Conservation (phyloP, 1,140 invertebrate species). For the Ctenoplectra terminalis region DNA sequence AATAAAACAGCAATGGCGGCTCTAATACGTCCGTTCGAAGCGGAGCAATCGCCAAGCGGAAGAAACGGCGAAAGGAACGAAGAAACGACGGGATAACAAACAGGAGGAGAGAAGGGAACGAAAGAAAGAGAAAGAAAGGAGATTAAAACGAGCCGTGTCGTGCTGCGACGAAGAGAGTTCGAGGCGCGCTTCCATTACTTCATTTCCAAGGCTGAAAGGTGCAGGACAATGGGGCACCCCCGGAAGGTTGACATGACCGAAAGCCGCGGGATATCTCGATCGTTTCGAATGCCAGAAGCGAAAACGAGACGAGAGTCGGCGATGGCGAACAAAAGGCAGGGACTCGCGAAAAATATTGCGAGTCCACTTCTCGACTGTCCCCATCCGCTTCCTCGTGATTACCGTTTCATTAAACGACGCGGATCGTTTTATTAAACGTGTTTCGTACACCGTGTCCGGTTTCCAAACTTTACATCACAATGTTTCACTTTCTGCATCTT, state of each 20-base stretch:
- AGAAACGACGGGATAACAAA: background rate
- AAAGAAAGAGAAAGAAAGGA: constrained; percentile 11
- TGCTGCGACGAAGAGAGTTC: constrained; percentile 52
- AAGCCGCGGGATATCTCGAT: constrained; percentile 68
- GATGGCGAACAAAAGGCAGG: constrained; percentile 27
- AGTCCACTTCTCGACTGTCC: background rate
- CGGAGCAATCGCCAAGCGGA: constrained; percentile 9
- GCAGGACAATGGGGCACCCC: constrained; percentile 67
- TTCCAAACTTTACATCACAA: no score
- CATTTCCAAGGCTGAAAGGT: constrained; percentile 69
- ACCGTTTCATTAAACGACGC: constrained; percentile 46
- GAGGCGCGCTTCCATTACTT: constrained; percentile 68
- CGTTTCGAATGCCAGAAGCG: constrained; percentile 52
- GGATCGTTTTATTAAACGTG: no score
- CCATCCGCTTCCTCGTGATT: constrained; percentile 38
- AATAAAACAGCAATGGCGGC: background rate
- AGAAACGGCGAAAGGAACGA: constrained; percentile 36
- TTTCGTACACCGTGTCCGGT: no score
- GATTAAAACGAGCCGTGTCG: constrained; percentile 50
- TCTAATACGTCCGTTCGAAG: constrained; percentile 50
- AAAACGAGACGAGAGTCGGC: constrained; percentile 53
- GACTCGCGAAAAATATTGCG: constrained; percentile 52
- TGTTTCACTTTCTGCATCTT: no score
- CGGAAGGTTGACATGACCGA: constrained; percentile 66
- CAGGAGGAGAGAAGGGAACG: constrained; percentile 6